Evolutionary conservation across 2,888 invertebrate species (phyloP), one percentile per base, ranked within the genome.

Genomic region (Calameuta pallipes): DNA sequence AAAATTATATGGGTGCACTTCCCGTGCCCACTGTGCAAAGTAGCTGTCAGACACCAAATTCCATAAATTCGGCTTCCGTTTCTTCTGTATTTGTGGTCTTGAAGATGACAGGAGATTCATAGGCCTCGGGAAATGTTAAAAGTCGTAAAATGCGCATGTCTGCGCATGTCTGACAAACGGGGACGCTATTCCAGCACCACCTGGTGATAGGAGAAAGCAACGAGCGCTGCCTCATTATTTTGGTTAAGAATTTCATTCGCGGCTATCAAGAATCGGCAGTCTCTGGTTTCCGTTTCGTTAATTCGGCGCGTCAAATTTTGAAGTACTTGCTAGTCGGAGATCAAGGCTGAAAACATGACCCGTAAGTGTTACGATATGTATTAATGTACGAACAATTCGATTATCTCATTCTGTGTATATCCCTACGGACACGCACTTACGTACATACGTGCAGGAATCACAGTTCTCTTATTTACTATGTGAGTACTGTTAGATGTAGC

Each of bases 321-420:
- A 83, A 84, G 87, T 89, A 86, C 89, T 90, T 89, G 89, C 81
- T 89, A 87, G 85, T 90, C 89, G 89, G 89, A 90, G 89, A 87
- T 87, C 90, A 90, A 90, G 90, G 87, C 85, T 85, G 81, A 83
- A 76, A 88, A 84, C 87, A 91, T 91, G 91, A 91, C 91, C 85
- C 91, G 91, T 91, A 87, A 90, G 91, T 83, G 30, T n/a, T 76
- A 56, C 56, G 9, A 23, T 23, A 6, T 56, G 23, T 15, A n/a
- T 35, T 33, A 41, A 30, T 75, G 35, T 76, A 41, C n/a, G 12
- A 37, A 11, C 23, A 31, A 9, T 34, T 56, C 11, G 11, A 11
- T 75, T 75, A 30, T 73, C 23, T 74, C 41, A 68, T 73, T 35
- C 2, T 69, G 2, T 56, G 56, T 56, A 56, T 23, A 56, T 23